phyloP scores from a whole-genome alignment of 2,797 vertebrate species.

The Pseudochromis fuscus region DNA sequence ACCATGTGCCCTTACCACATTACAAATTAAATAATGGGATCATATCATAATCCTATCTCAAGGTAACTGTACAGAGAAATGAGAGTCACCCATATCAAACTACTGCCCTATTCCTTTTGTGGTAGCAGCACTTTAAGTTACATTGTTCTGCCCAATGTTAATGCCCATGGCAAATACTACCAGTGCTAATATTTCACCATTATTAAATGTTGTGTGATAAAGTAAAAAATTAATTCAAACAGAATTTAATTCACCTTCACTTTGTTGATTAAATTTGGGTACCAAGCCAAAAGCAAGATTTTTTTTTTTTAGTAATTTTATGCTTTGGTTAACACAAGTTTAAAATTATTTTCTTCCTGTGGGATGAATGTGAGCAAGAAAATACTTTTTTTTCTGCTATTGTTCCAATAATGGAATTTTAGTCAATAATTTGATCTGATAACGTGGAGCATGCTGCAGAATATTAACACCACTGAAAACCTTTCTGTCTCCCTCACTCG shows the following conservation, averaged over 20 bases:
- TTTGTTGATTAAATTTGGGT: neutral
- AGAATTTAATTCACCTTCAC: neutral
- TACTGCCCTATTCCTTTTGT: neutral
- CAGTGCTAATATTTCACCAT: neutral
- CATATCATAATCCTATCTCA: neutral
- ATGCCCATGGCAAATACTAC: neutral
- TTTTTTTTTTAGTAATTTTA: neutral
- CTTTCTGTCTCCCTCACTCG: neutral
- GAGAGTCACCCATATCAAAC: neutral
- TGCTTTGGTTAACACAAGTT: slow-evolving; percentile 1
- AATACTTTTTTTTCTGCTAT: neutral
- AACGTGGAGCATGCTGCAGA: neutral
- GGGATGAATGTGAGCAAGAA: neutral
- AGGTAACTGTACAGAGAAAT: neutral
- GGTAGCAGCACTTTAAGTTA: neutral
- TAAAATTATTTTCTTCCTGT: neutral
- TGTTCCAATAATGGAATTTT: neutral
- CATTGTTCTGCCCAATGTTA: neutral
- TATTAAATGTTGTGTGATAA: neutral
- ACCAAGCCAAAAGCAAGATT: neutral
- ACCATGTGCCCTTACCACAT: neutral
- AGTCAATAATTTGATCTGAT: slow-evolving; percentile 9
- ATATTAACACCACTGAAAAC: neutral
- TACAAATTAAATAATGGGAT: neutral
- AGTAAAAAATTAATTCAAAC: neutral